A percentile compares a stretch with the other conserved stretches of the same genome.
phyloP scores from a whole-genome alignment of 2,113 vertebrate genomes.

The Toxostoma redivivum region DNA sequence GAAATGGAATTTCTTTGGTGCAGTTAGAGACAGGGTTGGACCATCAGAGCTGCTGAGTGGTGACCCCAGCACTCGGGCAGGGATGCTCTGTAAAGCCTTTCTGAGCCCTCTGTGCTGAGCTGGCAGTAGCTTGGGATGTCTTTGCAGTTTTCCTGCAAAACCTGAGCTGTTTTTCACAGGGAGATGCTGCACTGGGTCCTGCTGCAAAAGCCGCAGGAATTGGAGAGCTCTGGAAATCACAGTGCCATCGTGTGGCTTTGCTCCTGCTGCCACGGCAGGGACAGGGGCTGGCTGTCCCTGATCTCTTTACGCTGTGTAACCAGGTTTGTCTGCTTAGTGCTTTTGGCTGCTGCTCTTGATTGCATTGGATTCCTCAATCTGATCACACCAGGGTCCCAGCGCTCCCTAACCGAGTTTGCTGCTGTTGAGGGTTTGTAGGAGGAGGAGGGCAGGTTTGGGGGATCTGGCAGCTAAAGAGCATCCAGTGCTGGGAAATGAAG shows the following conservation, averaged over 20 bases:
- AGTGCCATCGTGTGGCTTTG: constrained; percentile 18
- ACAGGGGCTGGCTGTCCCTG: background rate
- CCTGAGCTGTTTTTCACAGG: background rate
- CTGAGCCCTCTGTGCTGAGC: background rate
- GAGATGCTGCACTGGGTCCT: rapidly evolving
- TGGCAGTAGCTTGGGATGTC: rapidly evolving
- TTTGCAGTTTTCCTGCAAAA: background rate
- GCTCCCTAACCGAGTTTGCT: background rate
- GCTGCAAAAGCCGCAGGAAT: background rate
- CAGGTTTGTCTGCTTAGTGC: background rate
- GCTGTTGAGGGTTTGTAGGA: background rate
- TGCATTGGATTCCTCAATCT: background rate
- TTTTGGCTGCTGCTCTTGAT: background rate
- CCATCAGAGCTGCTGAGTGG: rapidly evolving
- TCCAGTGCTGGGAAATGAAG: background rate
- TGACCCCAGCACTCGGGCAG: rapidly evolving
- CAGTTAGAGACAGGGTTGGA: rapidly evolving
- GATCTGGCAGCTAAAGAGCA: background rate
- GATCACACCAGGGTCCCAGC: background rate
- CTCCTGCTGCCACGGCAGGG: background rate
- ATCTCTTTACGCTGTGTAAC: background rate
- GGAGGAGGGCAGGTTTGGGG: background rate
- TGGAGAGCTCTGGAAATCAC: background rate
- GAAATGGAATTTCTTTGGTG: background rate
- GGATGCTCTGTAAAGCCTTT: background rate